phyloP scores from a whole-genome alignment of 2,888 invertebrate genomes.

The Pedicia rivosa region DNA sequence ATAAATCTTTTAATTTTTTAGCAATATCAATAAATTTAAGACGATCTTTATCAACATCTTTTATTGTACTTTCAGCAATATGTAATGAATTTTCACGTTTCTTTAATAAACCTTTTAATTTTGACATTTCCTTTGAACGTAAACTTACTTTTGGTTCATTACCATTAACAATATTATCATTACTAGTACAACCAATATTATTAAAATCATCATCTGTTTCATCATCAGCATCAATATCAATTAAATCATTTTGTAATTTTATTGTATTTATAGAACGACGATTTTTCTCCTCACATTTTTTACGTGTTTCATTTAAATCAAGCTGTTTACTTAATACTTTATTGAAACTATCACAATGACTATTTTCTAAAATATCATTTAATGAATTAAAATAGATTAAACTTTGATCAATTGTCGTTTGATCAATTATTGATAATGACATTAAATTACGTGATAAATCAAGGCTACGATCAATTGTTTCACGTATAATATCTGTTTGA shows the following conservation, averaged over 20 bases:
- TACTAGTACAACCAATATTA: no score
- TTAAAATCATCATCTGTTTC: constrained; percentile 19
- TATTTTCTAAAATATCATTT: constrained; percentile 29
- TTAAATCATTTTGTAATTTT: no score
- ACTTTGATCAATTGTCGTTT: constrained; percentile 33
- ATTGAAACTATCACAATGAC: no score
- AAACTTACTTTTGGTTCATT: constrained; percentile 18
- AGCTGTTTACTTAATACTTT: no score
- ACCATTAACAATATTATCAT: constrained; percentile 14
- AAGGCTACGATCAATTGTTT: constrained; percentile 36
- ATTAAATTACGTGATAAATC: constrained; percentile 35
- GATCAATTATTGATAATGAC: constrained; percentile 23
- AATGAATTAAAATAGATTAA: constrained; percentile 33
- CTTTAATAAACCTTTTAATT: constrained; percentile 29
- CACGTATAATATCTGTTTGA: constrained; percentile 34
- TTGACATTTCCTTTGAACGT: constrained; percentile 26
- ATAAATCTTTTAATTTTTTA: constrained; percentile 17
- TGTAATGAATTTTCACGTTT: constrained; percentile 32
- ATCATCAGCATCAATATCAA: constrained; percentile 16
- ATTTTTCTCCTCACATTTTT: background rate
- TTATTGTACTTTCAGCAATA: constrained; percentile 24
- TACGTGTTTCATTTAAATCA: background rate
- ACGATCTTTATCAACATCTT: constrained; percentile 27
- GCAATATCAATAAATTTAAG: constrained; percentile 14
- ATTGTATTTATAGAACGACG: no score